Conservation (phyloP, 2,888 invertebrate species). For the Drosophila dives region DNA sequence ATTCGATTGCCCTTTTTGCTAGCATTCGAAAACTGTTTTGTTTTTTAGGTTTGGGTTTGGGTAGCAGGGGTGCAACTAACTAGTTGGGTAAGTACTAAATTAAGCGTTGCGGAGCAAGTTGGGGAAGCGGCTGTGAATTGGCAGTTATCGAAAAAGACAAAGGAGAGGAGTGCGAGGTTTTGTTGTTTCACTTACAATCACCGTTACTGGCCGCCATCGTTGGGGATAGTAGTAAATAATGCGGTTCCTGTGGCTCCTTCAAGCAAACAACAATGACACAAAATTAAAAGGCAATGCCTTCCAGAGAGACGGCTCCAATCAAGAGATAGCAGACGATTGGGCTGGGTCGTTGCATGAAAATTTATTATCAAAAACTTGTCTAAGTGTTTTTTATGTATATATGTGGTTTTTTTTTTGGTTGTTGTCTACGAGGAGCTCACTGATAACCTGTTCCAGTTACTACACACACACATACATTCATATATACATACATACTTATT, state of each 20-base stretch:
- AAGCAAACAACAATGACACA: constrained; percentile 50
- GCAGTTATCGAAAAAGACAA: constrained; percentile 16
- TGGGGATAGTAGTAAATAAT: constrained; percentile 46
- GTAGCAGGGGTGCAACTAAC: constrained; percentile 7
- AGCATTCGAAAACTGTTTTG: background rate
- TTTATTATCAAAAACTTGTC: constrained; percentile 63
- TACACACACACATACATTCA: constrained; percentile 3
- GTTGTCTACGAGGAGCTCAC: constrained; percentile 36
- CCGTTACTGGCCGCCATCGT: constrained; percentile 69
- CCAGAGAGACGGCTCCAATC: constrained; percentile 8
- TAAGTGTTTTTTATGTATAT: constrained; percentile 2
- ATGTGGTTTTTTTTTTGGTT: constrained; percentile 27
- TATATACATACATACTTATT: constrained; percentile 9
- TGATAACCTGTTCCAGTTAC: constrained; percentile 66
- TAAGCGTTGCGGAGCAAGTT: constrained; percentile 38
- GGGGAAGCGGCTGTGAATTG: constrained; percentile 10
- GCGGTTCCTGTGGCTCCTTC: constrained; percentile 69
- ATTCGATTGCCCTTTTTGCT: background rate
- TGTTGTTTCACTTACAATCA: constrained; percentile 65
- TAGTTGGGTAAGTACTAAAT: constrained; percentile 30
- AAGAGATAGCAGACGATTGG: constrained; percentile 12
- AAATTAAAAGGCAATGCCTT: constrained; percentile 27
- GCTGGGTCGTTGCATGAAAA: constrained; percentile 42
- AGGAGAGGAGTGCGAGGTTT: constrained; percentile 8
- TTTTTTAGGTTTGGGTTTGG: background rate